Conservation (phyloP, 1,140 invertebrate species). For the Drosophila nasuta region DNA sequence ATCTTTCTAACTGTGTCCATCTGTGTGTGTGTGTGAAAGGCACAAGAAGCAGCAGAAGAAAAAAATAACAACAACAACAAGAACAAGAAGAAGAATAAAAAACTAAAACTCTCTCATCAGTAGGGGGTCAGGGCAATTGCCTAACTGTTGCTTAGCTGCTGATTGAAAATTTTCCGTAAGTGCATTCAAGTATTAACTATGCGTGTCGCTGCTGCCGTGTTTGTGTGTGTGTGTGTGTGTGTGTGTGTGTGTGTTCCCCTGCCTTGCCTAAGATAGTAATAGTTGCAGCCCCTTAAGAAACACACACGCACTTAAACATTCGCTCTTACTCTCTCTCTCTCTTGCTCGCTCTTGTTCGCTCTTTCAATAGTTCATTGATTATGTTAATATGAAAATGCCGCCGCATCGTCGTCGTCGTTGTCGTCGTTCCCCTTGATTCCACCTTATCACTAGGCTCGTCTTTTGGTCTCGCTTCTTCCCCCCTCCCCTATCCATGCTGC, state of each 20-base stretch:
- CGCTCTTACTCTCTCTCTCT: background rate
- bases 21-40: slow-evolving; percentile 12
- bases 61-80: no score
- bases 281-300: slow-evolving; percentile 47
- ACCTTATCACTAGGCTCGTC: slow-evolving; percentile 36
- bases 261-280: slow-evolving; percentile 43
- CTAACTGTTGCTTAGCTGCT: slow-evolving; percentile 50
- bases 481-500: background rate
- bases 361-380: slow-evolving; percentile 66
- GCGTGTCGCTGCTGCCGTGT: background rate
- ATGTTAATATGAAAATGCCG: slow-evolving; percentile 71
- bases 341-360: background rate
- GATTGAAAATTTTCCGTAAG: slow-evolving; percentile 77
- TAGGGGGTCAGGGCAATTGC: slow-evolving; percentile 67
- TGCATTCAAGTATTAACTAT: slow-evolving; percentile 72
- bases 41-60: no score
- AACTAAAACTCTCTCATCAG: slow-evolving; percentile 64
- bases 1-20: slow-evolving; percentile 13
- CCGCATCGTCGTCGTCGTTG: slow-evolving; percentile 12
- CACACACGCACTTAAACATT: background rate
- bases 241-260: slow-evolving; percentile 26
- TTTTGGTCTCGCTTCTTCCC: background rate
- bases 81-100: slow-evolving; percentile 8
- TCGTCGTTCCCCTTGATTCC: slow-evolving; percentile 35
- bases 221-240: background rate